Percentiles rank a stretch among this genome's conserved stretches.
Conservation (phyloP, 2,113 vertebrate species). For the Rhinogobius similis region DNA sequence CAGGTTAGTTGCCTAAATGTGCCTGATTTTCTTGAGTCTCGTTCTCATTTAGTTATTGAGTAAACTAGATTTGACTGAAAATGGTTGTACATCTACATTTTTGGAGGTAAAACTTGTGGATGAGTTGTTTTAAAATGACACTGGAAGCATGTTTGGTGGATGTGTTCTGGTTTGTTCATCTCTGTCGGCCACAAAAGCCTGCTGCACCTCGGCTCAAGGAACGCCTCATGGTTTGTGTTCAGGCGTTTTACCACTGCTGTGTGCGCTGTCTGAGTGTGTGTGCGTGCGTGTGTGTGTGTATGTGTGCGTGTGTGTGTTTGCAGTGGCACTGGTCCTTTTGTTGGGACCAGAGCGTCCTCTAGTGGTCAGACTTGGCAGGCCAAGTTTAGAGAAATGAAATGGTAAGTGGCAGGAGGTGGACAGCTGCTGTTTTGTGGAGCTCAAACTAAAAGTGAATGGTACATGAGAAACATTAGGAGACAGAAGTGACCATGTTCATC, state of each 20-base stretch:
- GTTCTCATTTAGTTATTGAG: too few species aligned
- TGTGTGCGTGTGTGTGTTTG: constrained; percentile 57
- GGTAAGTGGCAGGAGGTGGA: constrained; percentile 42
- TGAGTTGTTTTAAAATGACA: not conserved
- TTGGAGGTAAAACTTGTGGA: too few species aligned
- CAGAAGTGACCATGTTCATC: not conserved
- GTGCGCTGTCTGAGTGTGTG: not conserved
- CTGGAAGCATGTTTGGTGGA: not conserved
- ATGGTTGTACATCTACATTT: too few species aligned
- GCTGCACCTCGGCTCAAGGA: not conserved
- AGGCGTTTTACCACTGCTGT: not conserved
- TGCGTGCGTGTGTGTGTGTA: not conserved
- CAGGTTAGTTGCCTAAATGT: too few species aligned
- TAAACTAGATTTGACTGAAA: too few species aligned
- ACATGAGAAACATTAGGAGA: not conserved
- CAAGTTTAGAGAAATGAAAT: constrained; percentile 74
- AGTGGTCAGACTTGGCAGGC: constrained; percentile 86
- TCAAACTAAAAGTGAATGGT: constrained; percentile 10
- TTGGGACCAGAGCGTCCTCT: constrained; percentile 74
- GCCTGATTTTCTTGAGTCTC: too few species aligned
- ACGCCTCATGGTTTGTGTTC: not conserved
- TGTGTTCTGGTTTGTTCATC: not conserved
- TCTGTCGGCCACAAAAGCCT: not conserved
- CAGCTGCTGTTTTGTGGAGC: constrained; percentile 36
- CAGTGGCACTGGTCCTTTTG: constrained; percentile 59